Evolutionary conservation across 2,888 invertebrate species (phyloP), one percentile per base, ranked within the genome.

Genomic region (Empis stercorea): DNA sequence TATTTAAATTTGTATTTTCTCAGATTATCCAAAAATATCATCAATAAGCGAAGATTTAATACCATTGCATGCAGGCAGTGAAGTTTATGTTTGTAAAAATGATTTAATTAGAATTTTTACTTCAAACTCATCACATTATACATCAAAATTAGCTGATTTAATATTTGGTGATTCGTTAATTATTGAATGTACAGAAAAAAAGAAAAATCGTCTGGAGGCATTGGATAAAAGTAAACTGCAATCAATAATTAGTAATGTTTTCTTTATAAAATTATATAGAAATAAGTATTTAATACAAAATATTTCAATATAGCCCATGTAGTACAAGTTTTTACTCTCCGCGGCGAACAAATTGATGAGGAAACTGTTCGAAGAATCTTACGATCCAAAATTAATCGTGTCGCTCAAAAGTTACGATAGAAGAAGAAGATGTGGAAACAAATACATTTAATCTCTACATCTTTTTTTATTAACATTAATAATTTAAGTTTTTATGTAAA

Each of bases 261-360:
- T 40, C n/a, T n/a, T n/a, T n/a, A n/a, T n/a, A n/a, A n/a, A n/a
- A n/a, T n/a, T n/a, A n/a, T n/a, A n/a, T n/a, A n/a, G n/a, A n/a
- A n/a, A n/a, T n/a, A n/a, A n/a, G n/a, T n/a, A n/a, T n/a, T 37
- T 34, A 14, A 34, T 10, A 37, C 15, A 16, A 23, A 14, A 32
- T 32, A n/a, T 44, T 51, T n/a, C n/a, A n/a, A n/a, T n/a, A 7
- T 56, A 70, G 69, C 61, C 30, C 69, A 70, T 50, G 64, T 70
- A 4, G 60, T 64, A 2, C 61, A 66, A 50, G 64, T 69, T 3
- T 69, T 65, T 51, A 59, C 59, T 10, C 59, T 60, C 39, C 62
- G 62, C 15, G 65, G 64, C 2, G 58, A 59, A 17, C 50, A 55
- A 14, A 56, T 68, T 30, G 54, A 58, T 5, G 57, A 57, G 3